Percentiles rank a stretch among this genome's conserved stretches.
Evolutionary conservation across 1,140 invertebrate genomes (phyloP).

Genomic region (Pemphigus obesinymphae): DNA sequence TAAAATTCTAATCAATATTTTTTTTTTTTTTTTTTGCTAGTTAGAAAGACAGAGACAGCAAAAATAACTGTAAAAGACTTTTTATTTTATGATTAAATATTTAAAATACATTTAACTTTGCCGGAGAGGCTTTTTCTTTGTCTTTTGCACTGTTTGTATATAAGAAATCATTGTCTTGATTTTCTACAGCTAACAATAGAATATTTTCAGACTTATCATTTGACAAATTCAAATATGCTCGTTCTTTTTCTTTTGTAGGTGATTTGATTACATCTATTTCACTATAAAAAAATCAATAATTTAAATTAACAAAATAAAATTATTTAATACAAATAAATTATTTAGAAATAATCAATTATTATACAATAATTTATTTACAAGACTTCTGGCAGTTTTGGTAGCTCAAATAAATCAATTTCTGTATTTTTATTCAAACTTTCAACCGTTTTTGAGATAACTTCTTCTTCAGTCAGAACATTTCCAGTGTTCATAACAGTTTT

Average conservation of each 20-base stretch:
- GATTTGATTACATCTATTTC: not conserved
- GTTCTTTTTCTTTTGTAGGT: not conserved
- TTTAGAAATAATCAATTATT: not conserved
- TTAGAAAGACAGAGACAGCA: too few relatives aligned
- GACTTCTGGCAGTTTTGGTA: not conserved
- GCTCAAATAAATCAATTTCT: slow-evolving; percentile 8
- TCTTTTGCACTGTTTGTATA: not conserved
- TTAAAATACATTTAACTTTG: slow-evolving; percentile 12
- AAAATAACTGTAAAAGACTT: too few relatives aligned
- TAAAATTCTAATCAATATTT: too few relatives aligned
- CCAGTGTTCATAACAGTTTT: slow-evolving; percentile 6
- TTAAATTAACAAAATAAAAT: not conserved
- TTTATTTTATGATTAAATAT: too few relatives aligned
- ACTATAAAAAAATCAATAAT: not conserved
- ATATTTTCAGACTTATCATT: slow-evolving; percentile 3
- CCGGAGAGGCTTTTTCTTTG: not conserved
- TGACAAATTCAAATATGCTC: not conserved
- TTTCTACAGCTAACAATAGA: slow-evolving; percentile 15
- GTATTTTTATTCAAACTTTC: not conserved
- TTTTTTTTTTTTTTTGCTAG: too few relatives aligned
- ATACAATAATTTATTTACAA: not conserved
- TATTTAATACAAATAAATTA: not conserved
- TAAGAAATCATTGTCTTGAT: slow-evolving; percentile 12
- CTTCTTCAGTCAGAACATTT: slow-evolving; percentile 1
- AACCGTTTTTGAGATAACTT: slow-evolving; percentile 25